Base-by-base conservation (phyloP, 2,797 vertebrate genomes). In the Bradypodion pumilum region DNA sequence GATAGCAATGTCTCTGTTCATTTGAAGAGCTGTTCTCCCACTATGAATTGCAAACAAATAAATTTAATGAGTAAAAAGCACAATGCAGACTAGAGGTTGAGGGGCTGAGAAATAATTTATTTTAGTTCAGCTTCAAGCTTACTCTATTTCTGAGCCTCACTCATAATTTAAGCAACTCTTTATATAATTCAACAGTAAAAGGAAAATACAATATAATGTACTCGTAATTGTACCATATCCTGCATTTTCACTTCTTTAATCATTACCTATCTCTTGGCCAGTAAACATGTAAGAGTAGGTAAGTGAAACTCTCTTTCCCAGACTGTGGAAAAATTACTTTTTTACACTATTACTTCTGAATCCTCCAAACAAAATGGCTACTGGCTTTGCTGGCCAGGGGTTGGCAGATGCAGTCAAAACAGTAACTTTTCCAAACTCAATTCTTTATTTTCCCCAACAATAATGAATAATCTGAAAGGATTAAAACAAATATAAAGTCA, bases 21-120 rank as follows among this genome's bases (percentile, higher is more conserved):
- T 97, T 85, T 97, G 96, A 70, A 95, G 92, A 75, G 96, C 96
- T 4, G 96, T 96, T 85, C 96, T 97, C 81, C 96, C 96, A 92
- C 97, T 97, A 90, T 63, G 91, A 92, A 94, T 93, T 0, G 21
- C 32, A 91, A 89, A 8, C 88, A 89, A 86, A 86, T 27, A 0
- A 73, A 32, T 77, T 42, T 73, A 56, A 91, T 91, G 85, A 92
- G 87, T 56, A 89, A 32, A 84, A 52, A 7, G 21, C 80, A 91
- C 90, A 91, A 27, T 49, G 63, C 19, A 74, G 21, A 40, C 80
- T 16, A 35, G 25, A 4, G 23, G 13, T 80, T 15, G n/a, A 0
- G 42, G 1, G 59, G 19, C 62, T 56, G 16, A 56, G 52, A 59
- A 29, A 15, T 77, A 37, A 65, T 70, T 70, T 52, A 80, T 25